These are phyloP conservation scores for Channa argus DNA, from an alignment of 2,113 vertebrate genomes.

Conservation along the genomic window DNA sequence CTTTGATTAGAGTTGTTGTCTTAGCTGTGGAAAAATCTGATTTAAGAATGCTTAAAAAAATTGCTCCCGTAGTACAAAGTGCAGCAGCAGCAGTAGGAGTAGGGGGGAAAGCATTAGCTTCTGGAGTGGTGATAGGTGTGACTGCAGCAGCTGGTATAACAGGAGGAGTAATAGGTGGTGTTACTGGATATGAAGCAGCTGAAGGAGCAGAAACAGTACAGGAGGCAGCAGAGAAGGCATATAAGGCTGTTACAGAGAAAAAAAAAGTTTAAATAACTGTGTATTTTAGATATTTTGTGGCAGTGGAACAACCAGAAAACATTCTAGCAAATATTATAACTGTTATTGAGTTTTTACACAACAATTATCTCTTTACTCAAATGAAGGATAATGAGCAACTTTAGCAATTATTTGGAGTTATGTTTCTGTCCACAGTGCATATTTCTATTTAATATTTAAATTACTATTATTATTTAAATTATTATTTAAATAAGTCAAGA, in stretches of 20 bases:
- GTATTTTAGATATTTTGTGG: too few relatives aligned
- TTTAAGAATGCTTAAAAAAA: rapidly evolving
- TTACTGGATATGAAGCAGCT: background rate
- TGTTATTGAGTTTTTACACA: too few relatives aligned
- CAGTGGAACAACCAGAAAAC: too few relatives aligned
- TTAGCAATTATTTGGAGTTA: too few relatives aligned
- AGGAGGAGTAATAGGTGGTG: conserved; percentile 11
- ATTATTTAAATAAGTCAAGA: too few relatives aligned
- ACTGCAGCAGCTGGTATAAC: rapidly evolving
- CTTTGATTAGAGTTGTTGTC: rapidly evolving
- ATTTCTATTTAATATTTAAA: too few relatives aligned
- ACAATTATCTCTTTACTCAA: too few relatives aligned
- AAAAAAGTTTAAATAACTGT: too few relatives aligned
- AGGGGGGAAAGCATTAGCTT: background rate
- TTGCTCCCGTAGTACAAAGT: rapidly evolving
- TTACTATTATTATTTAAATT: too few relatives aligned
- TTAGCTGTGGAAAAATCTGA: rapidly evolving
- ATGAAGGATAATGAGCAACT: too few relatives aligned
- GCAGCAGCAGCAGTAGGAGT: rapidly evolving
- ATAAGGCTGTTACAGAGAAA: background rate
- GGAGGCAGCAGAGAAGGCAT: background rate
- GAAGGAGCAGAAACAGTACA: background rate
- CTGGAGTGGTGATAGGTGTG: background rate
- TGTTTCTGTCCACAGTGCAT: too few relatives aligned
- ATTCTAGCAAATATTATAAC: too few relatives aligned